These are phyloP conservation scores for Crenichthys baileyi DNA, from an alignment of 2,797 vertebrate genomes.

Conservation along the genomic window DNA sequence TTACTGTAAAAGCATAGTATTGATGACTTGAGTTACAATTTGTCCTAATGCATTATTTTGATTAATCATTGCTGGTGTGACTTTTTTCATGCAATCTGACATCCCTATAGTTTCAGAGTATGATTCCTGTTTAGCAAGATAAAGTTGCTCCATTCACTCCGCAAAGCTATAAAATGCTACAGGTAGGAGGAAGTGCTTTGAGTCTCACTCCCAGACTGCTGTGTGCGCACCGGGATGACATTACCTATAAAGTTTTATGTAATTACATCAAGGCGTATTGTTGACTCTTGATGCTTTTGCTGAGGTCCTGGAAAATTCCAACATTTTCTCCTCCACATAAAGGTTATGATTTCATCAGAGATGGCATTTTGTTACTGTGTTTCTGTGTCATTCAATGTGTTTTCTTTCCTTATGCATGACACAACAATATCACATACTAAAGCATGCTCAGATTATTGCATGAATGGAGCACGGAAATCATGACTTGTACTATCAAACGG, in stretches of 20 bases:
- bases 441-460: background rate
- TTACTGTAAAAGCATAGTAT: background rate
- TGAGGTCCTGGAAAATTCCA: background rate
- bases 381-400: background rate
- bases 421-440: background rate
- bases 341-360: background rate
- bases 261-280: background rate
- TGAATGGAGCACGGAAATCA: background rate
- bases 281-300: background rate
- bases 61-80: background rate
- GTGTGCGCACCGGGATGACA: background rate
- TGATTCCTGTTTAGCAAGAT: too few species aligned
- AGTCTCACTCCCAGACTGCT: background rate
- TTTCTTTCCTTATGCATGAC: background rate
- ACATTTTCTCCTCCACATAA: background rate
- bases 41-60: background rate
- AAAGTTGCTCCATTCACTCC: too few species aligned
- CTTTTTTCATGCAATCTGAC: background rate
- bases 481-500: slow-evolving; percentile 2
- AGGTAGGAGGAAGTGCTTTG: background rate
- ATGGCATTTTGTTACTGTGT: background rate
- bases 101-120: background rate
- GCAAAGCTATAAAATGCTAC: too few species aligned
- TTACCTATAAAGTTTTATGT: background rate
- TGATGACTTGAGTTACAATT: background rate